These are phyloP conservation scores for Tolypeutes matacus DNA, from an alignment of 2,797 vertebrate species.

Conservation along the genomic window DNA sequence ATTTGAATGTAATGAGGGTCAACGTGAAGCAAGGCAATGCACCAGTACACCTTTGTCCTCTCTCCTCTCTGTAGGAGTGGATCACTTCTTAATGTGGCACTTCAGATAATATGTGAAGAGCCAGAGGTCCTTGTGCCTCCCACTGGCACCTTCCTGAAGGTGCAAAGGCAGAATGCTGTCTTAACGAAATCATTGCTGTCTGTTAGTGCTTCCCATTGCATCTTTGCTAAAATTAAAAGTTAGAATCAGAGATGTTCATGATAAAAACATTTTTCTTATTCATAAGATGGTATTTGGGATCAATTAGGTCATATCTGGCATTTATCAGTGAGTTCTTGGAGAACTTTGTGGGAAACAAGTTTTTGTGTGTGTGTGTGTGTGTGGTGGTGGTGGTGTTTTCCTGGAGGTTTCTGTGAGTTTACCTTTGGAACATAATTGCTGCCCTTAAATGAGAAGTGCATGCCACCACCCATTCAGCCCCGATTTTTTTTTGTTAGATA, in stretches of 20 bases:
- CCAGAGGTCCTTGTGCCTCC: neutral
- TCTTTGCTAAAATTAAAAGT: neutral
- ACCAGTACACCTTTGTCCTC: neutral
- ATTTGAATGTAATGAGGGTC: constrained; percentile 33
- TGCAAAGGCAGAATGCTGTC: neutral
- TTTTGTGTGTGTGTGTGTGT: too few relatives aligned
- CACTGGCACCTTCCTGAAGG: fast-evolving
- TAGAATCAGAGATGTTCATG: neutral
- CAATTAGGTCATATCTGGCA: neutral
- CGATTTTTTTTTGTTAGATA: neutral
- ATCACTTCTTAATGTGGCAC: neutral
- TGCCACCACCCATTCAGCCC: neutral
- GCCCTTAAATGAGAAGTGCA: neutral
- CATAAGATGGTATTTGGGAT: neutral
- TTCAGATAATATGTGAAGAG: neutral
- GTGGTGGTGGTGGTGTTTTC: neutral
- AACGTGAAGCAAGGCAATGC: neutral
- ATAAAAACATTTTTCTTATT: neutral
- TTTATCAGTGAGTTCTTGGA: neutral
- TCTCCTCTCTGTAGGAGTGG: neutral
- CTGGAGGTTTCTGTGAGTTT: neutral
- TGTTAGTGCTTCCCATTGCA: neutral
- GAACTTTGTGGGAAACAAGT: neutral
- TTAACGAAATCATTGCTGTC: neutral
- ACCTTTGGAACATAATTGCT: neutral